These are phyloP conservation scores for Polyommatus iphigenia DNA, from an alignment of 2,888 invertebrate species.

Conservation along the genomic window DNA sequence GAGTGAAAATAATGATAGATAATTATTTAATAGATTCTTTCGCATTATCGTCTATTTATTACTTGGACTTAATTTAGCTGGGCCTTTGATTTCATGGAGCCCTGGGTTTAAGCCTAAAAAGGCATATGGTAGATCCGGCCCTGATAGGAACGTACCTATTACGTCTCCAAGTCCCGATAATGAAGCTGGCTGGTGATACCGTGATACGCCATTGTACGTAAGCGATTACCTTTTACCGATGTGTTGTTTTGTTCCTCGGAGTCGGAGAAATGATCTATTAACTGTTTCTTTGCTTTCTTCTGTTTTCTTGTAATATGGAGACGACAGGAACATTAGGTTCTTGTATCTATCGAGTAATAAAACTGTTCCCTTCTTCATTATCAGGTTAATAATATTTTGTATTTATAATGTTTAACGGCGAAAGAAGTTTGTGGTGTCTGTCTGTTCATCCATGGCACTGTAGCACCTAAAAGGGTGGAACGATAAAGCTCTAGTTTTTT, in stretches of 20 bases:
- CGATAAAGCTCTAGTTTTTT: too few relatives aligned
- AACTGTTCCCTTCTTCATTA: too few relatives aligned
- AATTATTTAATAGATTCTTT: too few relatives aligned
- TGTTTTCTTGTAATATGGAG: not conserved
- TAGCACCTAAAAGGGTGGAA: too few relatives aligned
- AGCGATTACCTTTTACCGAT: slow-evolving; percentile 23
- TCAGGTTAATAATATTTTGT: too few relatives aligned
- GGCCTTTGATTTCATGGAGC: not conserved
- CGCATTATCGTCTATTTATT: not conserved
- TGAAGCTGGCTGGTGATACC: slow-evolving; percentile 21
- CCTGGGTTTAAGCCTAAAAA: too few relatives aligned
- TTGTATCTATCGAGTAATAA: too few relatives aligned
- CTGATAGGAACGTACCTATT: not conserved
- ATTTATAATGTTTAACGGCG: too few relatives aligned
- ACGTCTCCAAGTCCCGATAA: slow-evolving; percentile 16
- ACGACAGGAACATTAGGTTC: too few relatives aligned
- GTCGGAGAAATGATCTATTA: not conserved
- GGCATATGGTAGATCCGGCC: not conserved
- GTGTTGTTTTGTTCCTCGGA: slow-evolving; percentile 9
- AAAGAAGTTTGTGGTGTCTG: too few relatives aligned
- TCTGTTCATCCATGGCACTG: too few relatives aligned
- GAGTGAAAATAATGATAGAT: too few relatives aligned
- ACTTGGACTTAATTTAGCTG: not conserved
- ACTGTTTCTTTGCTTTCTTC: not conserved
- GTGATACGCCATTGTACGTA: slow-evolving; percentile 26